Conservation (phyloP, 2,888 invertebrate species). For the Gasteruption jaculator region DNA sequence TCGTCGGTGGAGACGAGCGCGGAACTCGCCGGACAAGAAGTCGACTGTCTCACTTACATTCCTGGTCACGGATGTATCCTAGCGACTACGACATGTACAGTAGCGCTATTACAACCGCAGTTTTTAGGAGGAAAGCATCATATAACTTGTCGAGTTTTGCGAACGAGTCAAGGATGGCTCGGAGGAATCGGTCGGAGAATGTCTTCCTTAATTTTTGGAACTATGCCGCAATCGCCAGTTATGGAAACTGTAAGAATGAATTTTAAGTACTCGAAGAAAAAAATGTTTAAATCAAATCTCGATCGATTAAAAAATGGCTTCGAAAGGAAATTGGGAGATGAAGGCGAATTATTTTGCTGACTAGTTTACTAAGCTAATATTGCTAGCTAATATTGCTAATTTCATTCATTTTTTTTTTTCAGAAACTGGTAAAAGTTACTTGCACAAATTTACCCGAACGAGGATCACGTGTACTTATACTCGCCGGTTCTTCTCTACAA, state of each 20-base stretch:
- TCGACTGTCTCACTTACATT: slow-evolving; percentile 67
- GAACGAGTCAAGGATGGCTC: slow-evolving; percentile 76
- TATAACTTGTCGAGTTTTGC: slow-evolving; percentile 64
- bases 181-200: slow-evolving; percentile 82
- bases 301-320: too few species aligned
- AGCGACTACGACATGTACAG: slow-evolving; percentile 87
- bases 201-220: slow-evolving; percentile 77
- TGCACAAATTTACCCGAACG: slow-evolving; percentile 42
- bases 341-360: slow-evolving; percentile 43
- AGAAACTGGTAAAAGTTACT: slow-evolving; percentile 65
- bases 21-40: slow-evolving; percentile 85
- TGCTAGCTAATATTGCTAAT: slow-evolving; percentile 6
- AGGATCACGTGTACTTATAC: slow-evolving; percentile 63
- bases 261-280: too few species aligned
- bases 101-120: slow-evolving; percentile 67
- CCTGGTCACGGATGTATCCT: slow-evolving; percentile 74
- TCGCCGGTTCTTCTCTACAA: slow-evolving; percentile 76
- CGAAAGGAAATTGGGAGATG: too few species aligned
- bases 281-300: too few species aligned
- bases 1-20: slow-evolving; percentile 79
- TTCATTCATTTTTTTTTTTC: slow-evolving; percentile 16
- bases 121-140: slow-evolving; percentile 64
- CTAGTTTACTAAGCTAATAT: too few species aligned
- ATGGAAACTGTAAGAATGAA: slow-evolving; percentile 59
- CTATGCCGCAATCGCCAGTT: slow-evolving; percentile 60